Evolutionary conservation across 2,113 vertebrate genomes (phyloP).

Genomic region (Colius striatus): DNA sequence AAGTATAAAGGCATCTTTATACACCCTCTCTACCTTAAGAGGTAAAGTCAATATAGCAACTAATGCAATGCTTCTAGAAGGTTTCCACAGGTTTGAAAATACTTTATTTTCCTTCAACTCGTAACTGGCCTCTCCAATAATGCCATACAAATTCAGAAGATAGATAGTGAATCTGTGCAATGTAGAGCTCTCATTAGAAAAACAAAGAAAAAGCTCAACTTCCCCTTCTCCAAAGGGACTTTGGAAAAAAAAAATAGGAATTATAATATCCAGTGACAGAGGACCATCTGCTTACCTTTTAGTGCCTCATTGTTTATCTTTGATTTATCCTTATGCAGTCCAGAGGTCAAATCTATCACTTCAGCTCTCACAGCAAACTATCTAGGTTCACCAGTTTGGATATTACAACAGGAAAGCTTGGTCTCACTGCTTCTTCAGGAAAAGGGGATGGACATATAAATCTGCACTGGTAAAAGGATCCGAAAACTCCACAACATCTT

Average conservation of each 20-base stretch:
- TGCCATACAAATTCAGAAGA: neutral
- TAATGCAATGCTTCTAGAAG: neutral
- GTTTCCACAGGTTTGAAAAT: neutral
- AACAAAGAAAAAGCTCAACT: neutral
- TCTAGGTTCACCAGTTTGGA: neutral
- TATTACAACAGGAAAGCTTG: neutral
- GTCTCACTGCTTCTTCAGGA: neutral
- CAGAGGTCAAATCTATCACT: neutral
- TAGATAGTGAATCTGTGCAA: neutral
- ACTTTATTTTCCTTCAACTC: neutral
- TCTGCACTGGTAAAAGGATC: neutral
- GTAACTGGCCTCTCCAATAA: neutral
- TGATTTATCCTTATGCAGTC: neutral
- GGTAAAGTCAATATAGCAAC: neutral
- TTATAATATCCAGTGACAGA: neutral
- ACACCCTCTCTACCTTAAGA: neutral
- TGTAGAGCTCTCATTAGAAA: neutral
- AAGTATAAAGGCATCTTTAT: conserved; percentile 2
- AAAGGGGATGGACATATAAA: neutral
- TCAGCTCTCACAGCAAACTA: neutral
- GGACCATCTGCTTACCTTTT: neutral
- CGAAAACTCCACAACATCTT: neutral
- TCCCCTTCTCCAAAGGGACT: neutral
- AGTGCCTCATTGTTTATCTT: neutral
- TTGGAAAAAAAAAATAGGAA: neutral